Evolutionary conservation across 30 jellyfish, hydroid and myxozoan species (phyloP), one percentile per base, ranked within the genome.

Genomic region (Mastigias papua): DNA sequence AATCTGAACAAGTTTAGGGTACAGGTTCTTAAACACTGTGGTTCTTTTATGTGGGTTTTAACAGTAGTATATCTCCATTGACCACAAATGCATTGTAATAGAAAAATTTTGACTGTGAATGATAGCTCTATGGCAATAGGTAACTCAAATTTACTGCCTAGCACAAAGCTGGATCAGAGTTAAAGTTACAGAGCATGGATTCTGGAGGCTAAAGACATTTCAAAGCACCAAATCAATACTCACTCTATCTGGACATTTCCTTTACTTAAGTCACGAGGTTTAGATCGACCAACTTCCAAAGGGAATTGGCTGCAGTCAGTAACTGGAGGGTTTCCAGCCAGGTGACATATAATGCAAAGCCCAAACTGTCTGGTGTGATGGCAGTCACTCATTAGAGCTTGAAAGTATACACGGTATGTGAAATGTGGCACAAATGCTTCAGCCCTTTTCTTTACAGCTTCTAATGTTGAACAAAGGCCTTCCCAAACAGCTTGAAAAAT

Each of bases 361-460:
- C 98, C 99, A 86, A 95, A 95, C 88, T 95, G 99, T 7, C 82
- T 81, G 69, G 35, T 87, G 26, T 81, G 78, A 84, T 77, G 65
- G 57, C 90, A 66, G 32, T 95, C 99, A 33, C 96, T 89, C 99
- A 95, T 95, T 1, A 90, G 82, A 19, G 97, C 99, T 64, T 91
- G 91, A 46, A 90, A 95, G 80, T 76, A 79, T 31, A 90, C 98
- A 84, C 89, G 62, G 50, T 78, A 50, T 48, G 96, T 90, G 37
- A 90, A 84, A 48, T 64, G 76, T 1, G 94, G 91, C 0, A 86
- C 21, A 26, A 58, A 34, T 16, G 87, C 58, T 0, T 82, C 28
- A 5, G 94, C 97, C 33, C 27, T 76, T n/a, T 80, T 66, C 80
- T 74, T 86, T 28, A 90, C 37, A 2, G 72, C 33, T 9, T 77